Percentiles rank a stretch among this genome's conserved stretches.
phyloP scores from a whole-genome alignment of 2,113 vertebrate genomes.

The Polypterus bichir region DNA sequence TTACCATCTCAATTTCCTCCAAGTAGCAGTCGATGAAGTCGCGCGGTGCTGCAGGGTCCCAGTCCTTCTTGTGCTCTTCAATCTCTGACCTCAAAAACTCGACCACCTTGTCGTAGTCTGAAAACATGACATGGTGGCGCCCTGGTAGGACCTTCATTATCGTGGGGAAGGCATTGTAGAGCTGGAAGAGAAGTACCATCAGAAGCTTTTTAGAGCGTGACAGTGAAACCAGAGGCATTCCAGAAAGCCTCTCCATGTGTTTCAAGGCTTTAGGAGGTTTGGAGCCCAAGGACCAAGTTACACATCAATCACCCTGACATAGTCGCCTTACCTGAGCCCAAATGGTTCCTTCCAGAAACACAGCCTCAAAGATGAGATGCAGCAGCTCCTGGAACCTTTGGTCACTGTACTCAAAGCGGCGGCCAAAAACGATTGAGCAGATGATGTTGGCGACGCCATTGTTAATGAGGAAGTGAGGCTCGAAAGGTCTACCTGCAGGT shows the following conservation, averaged over 20 bases:
- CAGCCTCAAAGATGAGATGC: slow-evolving; percentile 27
- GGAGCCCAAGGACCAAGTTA: no score
- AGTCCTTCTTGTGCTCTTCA: slow-evolving; percentile 33
- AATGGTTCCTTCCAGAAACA: slow-evolving; percentile 16
- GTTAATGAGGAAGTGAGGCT: slow-evolving; percentile 51
- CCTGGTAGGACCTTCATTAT: slow-evolving; percentile 37
- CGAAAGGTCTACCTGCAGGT: slow-evolving; percentile 41
- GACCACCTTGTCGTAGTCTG: slow-evolving; percentile 7
- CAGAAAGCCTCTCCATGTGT: no score
- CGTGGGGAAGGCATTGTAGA: slow-evolving; percentile 27
- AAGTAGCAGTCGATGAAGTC: slow-evolving; percentile 48
- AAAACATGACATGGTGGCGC: slow-evolving; percentile 26
- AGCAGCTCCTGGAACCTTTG: slow-evolving; percentile 42
- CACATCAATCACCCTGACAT: neutral
- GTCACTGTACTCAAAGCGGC: slow-evolving; percentile 46
- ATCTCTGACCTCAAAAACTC: slow-evolving; percentile 16
- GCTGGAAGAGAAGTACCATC: slow-evolving; percentile 21
- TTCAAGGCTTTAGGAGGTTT: no score
- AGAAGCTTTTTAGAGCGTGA: no score
- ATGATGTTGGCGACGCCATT: slow-evolving; percentile 44
- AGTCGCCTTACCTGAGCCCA: slow-evolving; percentile 32
- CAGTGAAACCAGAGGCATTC: no score
- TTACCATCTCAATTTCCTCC: slow-evolving; percentile 43
- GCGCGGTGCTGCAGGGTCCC: slow-evolving; percentile 27
- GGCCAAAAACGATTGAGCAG: slow-evolving; percentile 45